Conservation (phyloP, 2,797 vertebrate genomes). For the Lithobates pipiens region DNA sequence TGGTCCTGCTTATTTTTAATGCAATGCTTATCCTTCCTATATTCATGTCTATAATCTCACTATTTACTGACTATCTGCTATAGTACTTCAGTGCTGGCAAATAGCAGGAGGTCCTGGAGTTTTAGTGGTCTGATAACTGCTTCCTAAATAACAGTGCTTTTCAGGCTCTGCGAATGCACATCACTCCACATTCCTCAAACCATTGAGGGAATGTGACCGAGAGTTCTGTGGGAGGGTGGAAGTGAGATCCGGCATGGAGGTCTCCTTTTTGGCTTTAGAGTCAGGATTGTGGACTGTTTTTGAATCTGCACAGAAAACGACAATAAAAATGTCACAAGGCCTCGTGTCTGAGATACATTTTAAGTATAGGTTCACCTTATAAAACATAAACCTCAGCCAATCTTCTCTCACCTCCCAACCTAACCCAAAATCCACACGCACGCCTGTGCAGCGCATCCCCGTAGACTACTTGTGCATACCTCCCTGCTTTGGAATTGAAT, state of each 20-base stretch:
- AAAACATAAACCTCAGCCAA: no score
- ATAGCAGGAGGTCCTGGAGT: conserved; percentile 25
- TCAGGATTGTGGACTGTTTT: not conserved
- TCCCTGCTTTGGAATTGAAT: no score
- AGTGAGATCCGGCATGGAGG: conserved; percentile 9
- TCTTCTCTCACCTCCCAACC: no score
- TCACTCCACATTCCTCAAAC: conserved; percentile 29
- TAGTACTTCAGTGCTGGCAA: conserved; percentile 6
- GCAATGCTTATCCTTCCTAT: not conserved
- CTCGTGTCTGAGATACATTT: no score
- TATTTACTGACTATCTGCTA: conserved; percentile 27
- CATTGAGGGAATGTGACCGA: not conserved
- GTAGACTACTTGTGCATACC: no score
- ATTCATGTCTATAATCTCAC: not conserved
- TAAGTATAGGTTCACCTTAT: no score
- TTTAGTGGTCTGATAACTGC: conserved; percentile 36
- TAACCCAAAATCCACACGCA: no score
- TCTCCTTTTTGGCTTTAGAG: not conserved
- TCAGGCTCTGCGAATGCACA: conserved; percentile 30
- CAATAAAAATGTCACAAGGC: not conserved
- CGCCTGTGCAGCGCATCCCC: no score
- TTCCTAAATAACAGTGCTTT: conserved; percentile 32
- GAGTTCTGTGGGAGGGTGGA: not conserved
- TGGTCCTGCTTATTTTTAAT: not conserved
- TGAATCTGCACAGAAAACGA: not conserved